Evolutionary conservation across 1,140 invertebrate species (phyloP).

Genomic region (Zophobas morio): DNA sequence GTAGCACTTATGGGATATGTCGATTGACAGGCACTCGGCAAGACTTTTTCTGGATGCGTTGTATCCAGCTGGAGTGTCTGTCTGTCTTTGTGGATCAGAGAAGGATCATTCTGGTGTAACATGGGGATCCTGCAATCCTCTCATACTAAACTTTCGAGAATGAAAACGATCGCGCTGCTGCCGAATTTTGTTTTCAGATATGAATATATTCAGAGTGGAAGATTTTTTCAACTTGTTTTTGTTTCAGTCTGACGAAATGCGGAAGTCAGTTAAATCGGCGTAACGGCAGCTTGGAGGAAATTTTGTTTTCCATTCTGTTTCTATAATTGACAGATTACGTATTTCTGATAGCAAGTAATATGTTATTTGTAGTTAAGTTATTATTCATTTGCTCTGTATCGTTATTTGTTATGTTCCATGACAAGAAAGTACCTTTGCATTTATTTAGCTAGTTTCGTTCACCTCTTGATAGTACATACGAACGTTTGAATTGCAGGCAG

Average conservation of each 20-base stretch:
- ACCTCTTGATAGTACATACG: too few relatives aligned
- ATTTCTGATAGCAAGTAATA: too few relatives aligned
- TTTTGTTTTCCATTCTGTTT: too few relatives aligned
- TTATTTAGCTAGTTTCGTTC: too few relatives aligned
- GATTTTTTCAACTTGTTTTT: background rate
- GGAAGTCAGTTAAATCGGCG: too few relatives aligned
- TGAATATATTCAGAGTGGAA: background rate
- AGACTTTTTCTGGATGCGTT: conserved; percentile 36
- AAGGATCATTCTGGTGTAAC: conserved; percentile 34
- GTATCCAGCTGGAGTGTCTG: conserved; percentile 29
- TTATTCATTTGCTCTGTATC: too few relatives aligned
- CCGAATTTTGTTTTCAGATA: conserved; percentile 25
- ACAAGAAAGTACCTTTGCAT: too few relatives aligned
- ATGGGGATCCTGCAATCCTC: conserved; percentile 28
- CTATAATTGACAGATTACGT: too few relatives aligned
- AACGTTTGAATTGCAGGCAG: too few relatives aligned
- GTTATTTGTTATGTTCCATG: too few relatives aligned
- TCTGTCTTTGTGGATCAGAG: conserved; percentile 37
- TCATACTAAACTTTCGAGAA: conserved; percentile 26
- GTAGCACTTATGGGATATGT: conserved; percentile 46
- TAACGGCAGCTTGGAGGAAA: too few relatives aligned
- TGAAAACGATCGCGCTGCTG: conserved; percentile 4
- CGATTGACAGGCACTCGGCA: conserved; percentile 48
- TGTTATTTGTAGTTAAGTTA: too few relatives aligned
- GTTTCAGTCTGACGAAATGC: background rate